These are phyloP conservation scores for Malacosoma neustria DNA, from an alignment of 2,888 invertebrate genomes.

Conservation along the genomic window DNA sequence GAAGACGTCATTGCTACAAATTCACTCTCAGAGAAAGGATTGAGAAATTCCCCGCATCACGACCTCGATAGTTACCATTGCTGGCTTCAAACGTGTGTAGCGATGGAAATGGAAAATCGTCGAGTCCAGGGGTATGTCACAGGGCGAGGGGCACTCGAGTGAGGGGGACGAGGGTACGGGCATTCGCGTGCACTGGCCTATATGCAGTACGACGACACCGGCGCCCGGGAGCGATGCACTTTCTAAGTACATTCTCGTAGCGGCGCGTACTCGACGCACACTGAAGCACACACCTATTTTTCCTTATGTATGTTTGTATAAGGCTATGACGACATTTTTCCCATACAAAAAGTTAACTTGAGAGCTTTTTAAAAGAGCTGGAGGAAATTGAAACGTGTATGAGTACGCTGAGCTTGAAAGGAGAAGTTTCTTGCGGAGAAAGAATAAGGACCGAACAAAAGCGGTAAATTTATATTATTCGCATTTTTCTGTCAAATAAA, in stretches of 20 bases:
- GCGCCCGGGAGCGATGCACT: constrained; percentile 74
- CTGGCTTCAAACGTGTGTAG: constrained; percentile 49
- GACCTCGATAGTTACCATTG: constrained; percentile 39
- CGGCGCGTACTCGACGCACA: constrained; percentile 63
- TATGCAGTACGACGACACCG: constrained; percentile 74
- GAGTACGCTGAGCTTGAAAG: background rate
- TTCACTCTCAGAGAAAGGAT: constrained; percentile 44
- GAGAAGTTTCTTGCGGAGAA: background rate
- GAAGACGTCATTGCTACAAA: constrained; percentile 31
- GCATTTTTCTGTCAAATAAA: too few species aligned
- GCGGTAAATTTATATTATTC: background rate
- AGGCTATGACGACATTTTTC: constrained; percentile 46
- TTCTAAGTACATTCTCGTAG: constrained; percentile 54
- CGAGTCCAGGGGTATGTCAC: constrained; percentile 38
- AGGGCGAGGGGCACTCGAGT: constrained; percentile 6
- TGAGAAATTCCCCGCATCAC: constrained; percentile 53
- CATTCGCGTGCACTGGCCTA: constrained; percentile 74
- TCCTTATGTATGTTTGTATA: constrained; percentile 49
- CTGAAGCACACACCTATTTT: constrained; percentile 56
- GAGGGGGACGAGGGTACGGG: constrained; percentile 37
- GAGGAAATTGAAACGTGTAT: constrained; percentile 42
- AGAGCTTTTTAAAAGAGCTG: constrained; percentile 44
- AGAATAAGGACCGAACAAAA: background rate
- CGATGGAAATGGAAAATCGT: constrained; percentile 70
- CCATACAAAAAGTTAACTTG: constrained; percentile 49